phyloP scores from a whole-genome alignment of 2,797 vertebrate genomes.

The Melanogrammus aeglefinus region DNA sequence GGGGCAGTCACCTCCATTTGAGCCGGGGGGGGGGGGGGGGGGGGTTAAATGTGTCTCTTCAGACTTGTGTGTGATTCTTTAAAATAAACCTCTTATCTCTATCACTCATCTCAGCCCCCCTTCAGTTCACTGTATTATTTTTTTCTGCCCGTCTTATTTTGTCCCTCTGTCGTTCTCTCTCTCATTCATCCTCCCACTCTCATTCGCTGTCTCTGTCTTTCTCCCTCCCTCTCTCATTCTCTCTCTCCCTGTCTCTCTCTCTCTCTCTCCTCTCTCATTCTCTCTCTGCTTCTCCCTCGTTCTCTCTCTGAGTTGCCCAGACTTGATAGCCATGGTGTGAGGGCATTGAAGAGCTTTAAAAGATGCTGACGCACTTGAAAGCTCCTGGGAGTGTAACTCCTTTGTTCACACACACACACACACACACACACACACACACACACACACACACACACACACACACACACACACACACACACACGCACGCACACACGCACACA shows the following conservation, averaged over 20 bases:
- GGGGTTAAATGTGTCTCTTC: too few species aligned
- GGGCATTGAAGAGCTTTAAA: constrained; percentile 74
- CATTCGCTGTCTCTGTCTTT: too few species aligned
- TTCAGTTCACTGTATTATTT: background rate
- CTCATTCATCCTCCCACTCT: background rate
- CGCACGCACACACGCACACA: constrained; percentile 10
- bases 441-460: constrained; percentile 16
- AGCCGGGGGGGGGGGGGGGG: too few species aligned
- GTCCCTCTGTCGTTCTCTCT: too few species aligned
- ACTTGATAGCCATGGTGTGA: constrained; percentile 71
- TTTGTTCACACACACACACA: constrained; percentile 9
- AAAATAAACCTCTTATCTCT: background rate
- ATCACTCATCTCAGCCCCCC: background rate
- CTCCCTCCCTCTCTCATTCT: background rate
- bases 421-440: constrained; percentile 6
- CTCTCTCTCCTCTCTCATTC: constrained; percentile 54
- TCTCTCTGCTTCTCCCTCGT: constrained; percentile 50
- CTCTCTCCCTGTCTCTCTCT: constrained; percentile 44
- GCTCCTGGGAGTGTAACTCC: constrained; percentile 27
- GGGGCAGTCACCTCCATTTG: background rate
- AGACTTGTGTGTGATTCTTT: background rate
- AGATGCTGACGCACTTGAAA: constrained; percentile 51
- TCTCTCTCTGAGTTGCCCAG: constrained; percentile 50
- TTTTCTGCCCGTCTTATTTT: background rate
- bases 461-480: constrained; percentile 12